Conservation (phyloP, 2,113 vertebrate genomes). For the Dromiciops gliroides region DNA sequence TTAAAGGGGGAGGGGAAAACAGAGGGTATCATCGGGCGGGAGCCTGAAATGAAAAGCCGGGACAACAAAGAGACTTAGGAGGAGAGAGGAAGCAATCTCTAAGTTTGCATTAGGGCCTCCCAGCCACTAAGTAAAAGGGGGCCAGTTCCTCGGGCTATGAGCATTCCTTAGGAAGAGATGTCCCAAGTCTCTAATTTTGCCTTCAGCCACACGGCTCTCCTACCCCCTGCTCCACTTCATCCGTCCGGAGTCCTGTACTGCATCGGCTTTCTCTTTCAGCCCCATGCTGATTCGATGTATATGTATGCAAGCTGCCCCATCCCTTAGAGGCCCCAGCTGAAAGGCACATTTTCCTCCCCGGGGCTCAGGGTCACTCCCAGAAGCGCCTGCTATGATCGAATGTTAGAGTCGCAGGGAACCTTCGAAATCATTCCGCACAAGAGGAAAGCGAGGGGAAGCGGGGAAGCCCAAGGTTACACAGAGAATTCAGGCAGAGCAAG, state of each 20-base stretch:
- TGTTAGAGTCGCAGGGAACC: background rate
- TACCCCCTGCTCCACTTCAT: background rate
- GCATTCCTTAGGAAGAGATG: conserved; percentile 55
- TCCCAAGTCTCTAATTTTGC: conserved; percentile 40
- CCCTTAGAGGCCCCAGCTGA: background rate
- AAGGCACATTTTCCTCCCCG: background rate
- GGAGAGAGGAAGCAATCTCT: conserved; percentile 36
- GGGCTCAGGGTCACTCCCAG: background rate
- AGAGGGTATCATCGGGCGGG: conserved; percentile 84
- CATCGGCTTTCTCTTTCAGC: background rate
- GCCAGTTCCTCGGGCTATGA: background rate
- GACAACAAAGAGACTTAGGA: conserved; percentile 82
- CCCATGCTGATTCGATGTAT: background rate
- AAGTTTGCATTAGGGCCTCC: conserved; percentile 38
- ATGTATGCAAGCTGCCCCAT: conserved; percentile 35
- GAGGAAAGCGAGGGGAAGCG: background rate
- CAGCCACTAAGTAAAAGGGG: conserved; percentile 50
- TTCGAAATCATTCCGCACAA: background rate
- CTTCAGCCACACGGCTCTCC: background rate
- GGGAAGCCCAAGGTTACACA: background rate
- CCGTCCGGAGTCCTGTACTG: background rate
- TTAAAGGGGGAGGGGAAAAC: conserved; percentile 67
- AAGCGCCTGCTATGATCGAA: background rate
- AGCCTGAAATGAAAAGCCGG: conserved; percentile 85
- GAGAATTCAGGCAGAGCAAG: background rate